phyloP scores from a whole-genome alignment of 2,113 vertebrate genomes.

The Notarius lentiginosus region DNA sequence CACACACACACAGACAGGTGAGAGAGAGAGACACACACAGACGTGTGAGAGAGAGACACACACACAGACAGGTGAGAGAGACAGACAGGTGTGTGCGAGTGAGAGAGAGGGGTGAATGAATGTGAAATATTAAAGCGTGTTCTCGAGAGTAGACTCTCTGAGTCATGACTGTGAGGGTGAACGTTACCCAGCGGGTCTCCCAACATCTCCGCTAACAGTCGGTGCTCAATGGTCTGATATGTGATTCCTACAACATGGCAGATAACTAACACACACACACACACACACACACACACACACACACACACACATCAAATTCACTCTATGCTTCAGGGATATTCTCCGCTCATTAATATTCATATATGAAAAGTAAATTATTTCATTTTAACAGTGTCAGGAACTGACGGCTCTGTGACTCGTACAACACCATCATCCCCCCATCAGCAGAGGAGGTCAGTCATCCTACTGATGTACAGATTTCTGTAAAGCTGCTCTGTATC shows the following conservation, averaged over 20 bases:
- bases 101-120: too few relatives aligned
- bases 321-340: background rate
- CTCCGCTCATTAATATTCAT: background rate
- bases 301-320: too few relatives aligned
- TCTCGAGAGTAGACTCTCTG: too few relatives aligned
- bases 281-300: background rate
- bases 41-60: too few relatives aligned
- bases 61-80: too few relatives aligned
- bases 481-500: too few relatives aligned
- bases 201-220: slow-evolving; percentile 87
- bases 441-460: background rate
- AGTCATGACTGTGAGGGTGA: too few relatives aligned
- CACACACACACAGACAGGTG: too few relatives aligned
- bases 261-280: slow-evolving; percentile 75
- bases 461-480: too few relatives aligned
- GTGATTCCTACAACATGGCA: slow-evolving; percentile 93
- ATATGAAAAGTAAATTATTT: background rate
- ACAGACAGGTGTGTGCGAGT: too few relatives aligned
- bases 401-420: background rate
- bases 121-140: too few relatives aligned
- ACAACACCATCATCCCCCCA: background rate
- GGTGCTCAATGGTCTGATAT: slow-evolving; percentile 88
- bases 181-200: slow-evolving; percentile 76
- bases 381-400: background rate
- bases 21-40: too few relatives aligned